A percentile compares a stretch with the other conserved stretches of the same genome.
Conservation (phyloP, 2,888 invertebrate species). For the Clunio marinus region DNA sequence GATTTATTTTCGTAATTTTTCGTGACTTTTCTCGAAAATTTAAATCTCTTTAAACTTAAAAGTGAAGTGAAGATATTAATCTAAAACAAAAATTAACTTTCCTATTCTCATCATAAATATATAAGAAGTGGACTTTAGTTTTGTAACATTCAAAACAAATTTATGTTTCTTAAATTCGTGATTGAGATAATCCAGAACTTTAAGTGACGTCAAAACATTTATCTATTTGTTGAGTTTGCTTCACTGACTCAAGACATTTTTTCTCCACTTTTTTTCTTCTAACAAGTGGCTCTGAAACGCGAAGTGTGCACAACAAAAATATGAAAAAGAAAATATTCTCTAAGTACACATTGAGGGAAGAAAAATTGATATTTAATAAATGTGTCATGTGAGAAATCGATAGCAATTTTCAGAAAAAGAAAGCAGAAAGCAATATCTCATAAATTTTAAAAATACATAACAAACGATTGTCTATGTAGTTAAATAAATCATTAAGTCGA, state of each 20-base stretch:
- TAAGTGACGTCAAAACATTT: slow-evolving; percentile 8
- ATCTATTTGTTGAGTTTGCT: not conserved
- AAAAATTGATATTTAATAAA: slow-evolving; percentile 3
- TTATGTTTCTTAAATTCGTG: slow-evolving; percentile 16
- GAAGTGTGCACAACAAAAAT: not conserved
- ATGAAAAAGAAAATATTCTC: not conserved
- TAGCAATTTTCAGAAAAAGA: slow-evolving; percentile 33
- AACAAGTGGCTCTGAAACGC: slow-evolving; percentile 6
- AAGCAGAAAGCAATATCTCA: not conserved
- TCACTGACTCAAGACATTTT: not conserved
- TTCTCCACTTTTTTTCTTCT: slow-evolving; percentile 11
- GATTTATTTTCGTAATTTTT: not conserved
- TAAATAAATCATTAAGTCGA: not conserved
- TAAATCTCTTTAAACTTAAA: slow-evolving; percentile 2
- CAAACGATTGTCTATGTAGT: not conserved
- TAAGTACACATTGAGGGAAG: too few species aligned
- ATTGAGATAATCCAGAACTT: not conserved
- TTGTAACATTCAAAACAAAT: not conserved
- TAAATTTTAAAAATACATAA: not conserved
- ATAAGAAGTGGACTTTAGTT: slow-evolving; percentile 1
- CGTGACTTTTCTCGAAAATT: slow-evolving; percentile 21
- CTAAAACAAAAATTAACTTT: slow-evolving; percentile 11
- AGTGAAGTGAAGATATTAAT: slow-evolving; percentile 6
- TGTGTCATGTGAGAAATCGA: slow-evolving; percentile 35
- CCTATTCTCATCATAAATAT: not conserved